A percentile compares a stretch with the other conserved stretches of the same genome.
These are phyloP conservation scores for Paralvinella palmiformis DNA, from an alignment of 1,140 invertebrate genomes.

Conservation along the genomic window DNA sequence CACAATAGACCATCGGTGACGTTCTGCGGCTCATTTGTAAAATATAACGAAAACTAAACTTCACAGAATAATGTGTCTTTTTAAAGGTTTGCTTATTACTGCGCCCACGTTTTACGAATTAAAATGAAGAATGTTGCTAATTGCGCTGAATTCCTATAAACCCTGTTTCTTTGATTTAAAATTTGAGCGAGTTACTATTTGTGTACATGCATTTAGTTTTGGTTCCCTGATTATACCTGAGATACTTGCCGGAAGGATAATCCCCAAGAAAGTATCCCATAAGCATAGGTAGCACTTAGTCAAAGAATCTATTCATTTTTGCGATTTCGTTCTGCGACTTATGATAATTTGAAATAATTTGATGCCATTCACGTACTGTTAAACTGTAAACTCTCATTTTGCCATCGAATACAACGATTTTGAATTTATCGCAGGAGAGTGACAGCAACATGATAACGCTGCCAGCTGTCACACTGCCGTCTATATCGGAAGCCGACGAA, in stretches of 20 bases:
- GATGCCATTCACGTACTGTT: background rate
- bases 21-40: background rate
- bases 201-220: too few relatives aligned
- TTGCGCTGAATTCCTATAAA: too few relatives aligned
- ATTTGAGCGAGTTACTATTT: too few relatives aligned
- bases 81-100: too few relatives aligned
- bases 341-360: background rate
- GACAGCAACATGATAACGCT: constrained; percentile 8
- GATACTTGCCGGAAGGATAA: too few relatives aligned
- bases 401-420: background rate
- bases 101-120: too few relatives aligned
- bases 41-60: background rate
- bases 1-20: background rate
- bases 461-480: constrained; percentile 12
- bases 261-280: too few relatives aligned
- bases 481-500: constrained; percentile 11
- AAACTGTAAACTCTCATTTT: background rate
- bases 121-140: too few relatives aligned
- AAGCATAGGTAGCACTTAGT: background rate
- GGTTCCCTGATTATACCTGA: too few relatives aligned
- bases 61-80: too few relatives aligned
- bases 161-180: too few relatives aligned
- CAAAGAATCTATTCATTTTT: background rate
- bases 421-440: constrained; percentile 40
- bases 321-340: background rate